Evolutionary conservation across 2,888 invertebrate genomes (phyloP).

Genomic region (Thereva nobilitata): DNA sequence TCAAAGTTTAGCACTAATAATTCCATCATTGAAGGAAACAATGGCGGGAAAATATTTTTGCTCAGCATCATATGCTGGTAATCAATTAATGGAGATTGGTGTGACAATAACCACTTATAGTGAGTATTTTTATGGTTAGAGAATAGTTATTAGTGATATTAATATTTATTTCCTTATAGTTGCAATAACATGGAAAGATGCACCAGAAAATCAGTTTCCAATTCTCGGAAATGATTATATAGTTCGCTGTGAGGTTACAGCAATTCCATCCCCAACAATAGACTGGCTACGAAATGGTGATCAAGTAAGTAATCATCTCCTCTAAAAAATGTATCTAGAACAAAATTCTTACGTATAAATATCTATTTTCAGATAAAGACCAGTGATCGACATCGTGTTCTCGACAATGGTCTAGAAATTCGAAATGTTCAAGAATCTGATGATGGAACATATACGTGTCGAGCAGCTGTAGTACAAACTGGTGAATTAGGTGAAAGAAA

Average conservation of each 20-base stretch:
- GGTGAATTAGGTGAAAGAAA: conserved; percentile 77
- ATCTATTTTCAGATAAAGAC: conserved; percentile 1
- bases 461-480: conserved; percentile 81
- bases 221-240: conserved; percentile 74
- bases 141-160: background rate
- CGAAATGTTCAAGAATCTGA: conserved; percentile 78
- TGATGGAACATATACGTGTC: conserved; percentile 84
- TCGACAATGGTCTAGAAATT: conserved; percentile 67
- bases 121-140: conserved; percentile 54
- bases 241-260: conserved; percentile 82
- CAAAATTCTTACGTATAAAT: background rate
- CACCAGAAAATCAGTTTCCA: conserved; percentile 81
- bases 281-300: conserved; percentile 83
- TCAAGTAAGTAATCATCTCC: conserved; percentile 61
- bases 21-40: conserved; percentile 71
- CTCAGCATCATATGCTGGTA: conserved; percentile 76
- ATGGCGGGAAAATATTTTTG: conserved; percentile 85
- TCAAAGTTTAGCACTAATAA: conserved; percentile 71
- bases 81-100: conserved; percentile 66
- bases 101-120: conserved; percentile 75
- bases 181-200: conserved; percentile 84
- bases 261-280: conserved; percentile 82
- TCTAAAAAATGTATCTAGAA: background rate
- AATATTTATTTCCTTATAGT: conserved; percentile 60
- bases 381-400: background rate